A percentile compares a stretch with the other conserved stretches of the same genome.
These are phyloP conservation scores for Moxostoma hubbsi DNA, from an alignment of 2,797 vertebrate species.

Conservation along the genomic window DNA sequence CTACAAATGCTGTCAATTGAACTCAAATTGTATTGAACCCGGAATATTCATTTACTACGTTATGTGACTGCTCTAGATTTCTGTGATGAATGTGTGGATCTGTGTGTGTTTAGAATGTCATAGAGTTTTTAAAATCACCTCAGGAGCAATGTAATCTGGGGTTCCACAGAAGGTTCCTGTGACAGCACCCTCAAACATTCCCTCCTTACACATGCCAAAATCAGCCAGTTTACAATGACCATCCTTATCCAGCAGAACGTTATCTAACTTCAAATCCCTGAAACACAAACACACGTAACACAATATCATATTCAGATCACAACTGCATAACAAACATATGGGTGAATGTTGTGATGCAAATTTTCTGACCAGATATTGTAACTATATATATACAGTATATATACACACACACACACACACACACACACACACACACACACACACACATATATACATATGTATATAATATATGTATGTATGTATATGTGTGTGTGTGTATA, in stretches of 20 bases:
- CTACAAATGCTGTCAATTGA: too few relatives aligned
- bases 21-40: too few relatives aligned
- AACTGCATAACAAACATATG: too few relatives aligned
- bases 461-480: too few relatives aligned
- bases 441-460: too few relatives aligned
- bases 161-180: constrained; percentile 98
- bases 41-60: too few relatives aligned
- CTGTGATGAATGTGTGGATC: background rate
- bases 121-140: constrained; percentile 77
- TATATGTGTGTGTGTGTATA: too few relatives aligned
- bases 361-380: too few relatives aligned
- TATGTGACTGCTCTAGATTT: background rate
- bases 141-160: constrained; percentile 96
- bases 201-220: constrained; percentile 99
- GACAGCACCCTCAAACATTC: constrained; percentile 84
- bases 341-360: too few relatives aligned
- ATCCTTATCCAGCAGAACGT: constrained; percentile 92
- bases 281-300: constrained; percentile 8
- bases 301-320: background rate
- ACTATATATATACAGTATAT: too few relatives aligned
- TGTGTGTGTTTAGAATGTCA: background rate
- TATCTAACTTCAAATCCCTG: constrained; percentile 97
- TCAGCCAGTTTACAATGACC: constrained; percentile 98
- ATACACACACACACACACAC: too few relatives aligned
- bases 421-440: too few relatives aligned